Base-by-base conservation (phyloP, 2,797 vertebrate species). In the Thamnophis elegans region DNA sequence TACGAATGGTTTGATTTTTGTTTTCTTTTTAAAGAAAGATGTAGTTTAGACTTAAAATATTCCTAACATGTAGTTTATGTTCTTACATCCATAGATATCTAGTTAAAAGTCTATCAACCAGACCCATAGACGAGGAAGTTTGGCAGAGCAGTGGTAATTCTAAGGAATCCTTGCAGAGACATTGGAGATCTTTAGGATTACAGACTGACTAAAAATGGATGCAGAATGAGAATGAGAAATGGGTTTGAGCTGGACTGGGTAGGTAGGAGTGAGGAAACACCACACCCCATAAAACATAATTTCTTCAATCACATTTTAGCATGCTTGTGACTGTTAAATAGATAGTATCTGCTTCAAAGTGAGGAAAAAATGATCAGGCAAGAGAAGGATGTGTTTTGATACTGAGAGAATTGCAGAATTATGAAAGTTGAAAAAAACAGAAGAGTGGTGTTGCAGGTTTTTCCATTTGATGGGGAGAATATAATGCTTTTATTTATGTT, bases 11-110 rank as follows among this genome's bases (percentile, higher is more conserved):
- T 87, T 36, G 47, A 25, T 47, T 82, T 82, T 47, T 85, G 93
- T 91, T 95, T 94, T 94, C 51, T 82, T 78, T 86, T 36, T 26
- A n/a, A 85, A 94, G 60, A 92, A 92, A 93, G 73, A 88, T 92
- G 95, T 93, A 86, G 42, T 82, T 95, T 85, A 89, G 68, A 92
- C 10, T 93, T 93, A 82, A 82, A 47, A 47, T 82, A 82, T 47
- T 82, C 73, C 25, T 82, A 12, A 25, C 36, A 0, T 25, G 36
- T 12, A 47, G 73, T 47, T 0, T 73, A 26, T 51, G 32, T 89
- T 93, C 56, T 94, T 91, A 91, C 47, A 51, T 26, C 55, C 86
- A 58, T 58, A 18, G 7, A 18, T 28, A 12, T 65, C 42, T 89
- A 20, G 47, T 51, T 51, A 20, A 89, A 89, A 51, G 59, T 62